Conservation (phyloP, 2,888 invertebrate species). For the Thyatira batis region DNA sequence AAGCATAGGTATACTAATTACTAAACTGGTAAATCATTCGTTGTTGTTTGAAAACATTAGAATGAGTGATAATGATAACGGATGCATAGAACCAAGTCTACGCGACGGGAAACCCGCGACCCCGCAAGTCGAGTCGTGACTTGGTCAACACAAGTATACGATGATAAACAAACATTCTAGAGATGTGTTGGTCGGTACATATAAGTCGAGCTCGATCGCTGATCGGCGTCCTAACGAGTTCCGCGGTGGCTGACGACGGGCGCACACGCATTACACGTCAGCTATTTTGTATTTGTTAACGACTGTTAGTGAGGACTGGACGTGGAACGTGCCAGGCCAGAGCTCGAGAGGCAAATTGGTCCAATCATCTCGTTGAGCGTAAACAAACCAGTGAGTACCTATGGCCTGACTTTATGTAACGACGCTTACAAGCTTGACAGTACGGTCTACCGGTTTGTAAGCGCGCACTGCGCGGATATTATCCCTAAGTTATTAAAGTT, state of each 20-base stretch:
- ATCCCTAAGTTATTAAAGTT: not conserved
- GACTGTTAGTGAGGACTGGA: constrained; percentile 25
- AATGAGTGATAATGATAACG: constrained; percentile 2
- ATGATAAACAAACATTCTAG: not conserved
- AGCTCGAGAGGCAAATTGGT: constrained; percentile 64
- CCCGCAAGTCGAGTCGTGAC: constrained; percentile 4
- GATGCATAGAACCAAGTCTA: constrained; percentile 23
- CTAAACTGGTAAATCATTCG: too few species aligned
- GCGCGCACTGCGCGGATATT: not conserved
- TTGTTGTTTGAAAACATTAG: not conserved
- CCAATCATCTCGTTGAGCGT: constrained; percentile 79
- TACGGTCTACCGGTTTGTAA: not conserved
- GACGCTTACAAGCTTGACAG: constrained; percentile 1
- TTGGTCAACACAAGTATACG: not conserved
- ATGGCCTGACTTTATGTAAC: constrained; percentile 61
- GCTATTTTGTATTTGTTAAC: constrained; percentile 6
- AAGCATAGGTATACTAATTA: too few species aligned
- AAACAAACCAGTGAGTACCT: constrained; percentile 81
- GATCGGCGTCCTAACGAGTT: constrained; percentile 58
- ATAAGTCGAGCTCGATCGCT: constrained; percentile 50
- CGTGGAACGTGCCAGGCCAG: constrained; percentile 75
- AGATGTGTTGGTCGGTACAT: constrained; percentile 20
- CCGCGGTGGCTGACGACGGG: constrained; percentile 52
- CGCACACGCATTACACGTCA: constrained; percentile 46
- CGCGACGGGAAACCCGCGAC: constrained; percentile 21